Base-by-base conservation (phyloP, 2,797 vertebrate species). In the Liasis olivaceus region DNA sequence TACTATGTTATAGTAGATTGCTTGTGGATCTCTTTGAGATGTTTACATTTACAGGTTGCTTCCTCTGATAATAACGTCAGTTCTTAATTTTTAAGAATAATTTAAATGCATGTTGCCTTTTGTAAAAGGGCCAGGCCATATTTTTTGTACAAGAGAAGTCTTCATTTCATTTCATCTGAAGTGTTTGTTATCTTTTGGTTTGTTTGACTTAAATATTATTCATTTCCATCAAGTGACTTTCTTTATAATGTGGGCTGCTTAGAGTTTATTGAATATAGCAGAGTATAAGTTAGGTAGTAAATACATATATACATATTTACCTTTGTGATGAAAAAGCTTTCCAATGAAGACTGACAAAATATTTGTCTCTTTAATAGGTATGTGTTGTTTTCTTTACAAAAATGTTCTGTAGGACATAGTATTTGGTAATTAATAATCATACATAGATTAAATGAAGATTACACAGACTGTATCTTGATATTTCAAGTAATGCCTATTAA, bases 31-130 rank as follows among this genome's bases (percentile, higher is more conserved):
- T 91, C 31, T 91, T 88, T 62, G 69, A 26, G 17, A 22, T 51
- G 31, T 62, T 72, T 62, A 36, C 14, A 4, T 4, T 72, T 2
- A 1, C 42, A 0, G 26, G 81, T 88, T 94, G 62, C n/a, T 95
- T 92, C 47, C 63, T 62, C n/a, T 91, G 63, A 58, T 20, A 31
- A 86, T 54, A 77, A 72, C 94, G 20, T 87, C 91, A 91, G 90
- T 92, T 12, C 90, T 24, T 85, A 66, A 54, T 93, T 96, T 96
- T 84, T 3, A 94, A 95, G 95, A 94, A 54, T 51, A 20, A 58
- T 91, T 87, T 89, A 87, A 91, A 77, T 58, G 3, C 90, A 0
- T 86, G 3, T 63, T 94, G 22, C 28, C 3, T 0, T 8, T 6
- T 92, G 72, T 69, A 63, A 0, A 81, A 9, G 87, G 54, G 62